Evolutionary conservation across 2,888 invertebrate genomes (phyloP).

Genomic region (Parnassius apollo): DNA sequence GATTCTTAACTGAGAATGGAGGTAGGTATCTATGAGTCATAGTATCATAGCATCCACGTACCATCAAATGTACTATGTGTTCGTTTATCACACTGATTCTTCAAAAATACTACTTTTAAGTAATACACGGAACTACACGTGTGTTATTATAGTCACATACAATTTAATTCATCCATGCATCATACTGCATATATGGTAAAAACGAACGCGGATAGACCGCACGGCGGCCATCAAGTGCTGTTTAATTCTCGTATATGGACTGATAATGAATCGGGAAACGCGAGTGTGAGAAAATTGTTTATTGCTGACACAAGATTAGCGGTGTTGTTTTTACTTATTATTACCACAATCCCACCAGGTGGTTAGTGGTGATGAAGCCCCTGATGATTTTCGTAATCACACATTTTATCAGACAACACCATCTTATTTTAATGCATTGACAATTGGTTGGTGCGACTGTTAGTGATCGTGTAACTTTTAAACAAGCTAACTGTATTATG

Average conservation of each 20-base stretch:
- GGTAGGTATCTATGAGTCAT: no score
- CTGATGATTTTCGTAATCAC: constrained; percentile 9
- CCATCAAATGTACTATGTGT: no score
- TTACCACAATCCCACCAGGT: no score
- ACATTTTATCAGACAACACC: background rate
- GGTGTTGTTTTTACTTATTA: no score
- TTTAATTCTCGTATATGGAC: constrained; percentile 17
- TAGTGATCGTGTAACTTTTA: no score
- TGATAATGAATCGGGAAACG: constrained; percentile 30
- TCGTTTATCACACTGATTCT: no score
- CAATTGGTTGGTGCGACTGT: no score
- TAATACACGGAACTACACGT: constrained; percentile 18
- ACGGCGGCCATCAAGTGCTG: constrained; percentile 35
- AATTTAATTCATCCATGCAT: constrained; percentile 24
- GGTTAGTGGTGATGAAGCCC: no score
- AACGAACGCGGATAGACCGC: constrained; percentile 33
- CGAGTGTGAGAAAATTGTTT: constrained; percentile 38
- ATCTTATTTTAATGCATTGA: background rate
- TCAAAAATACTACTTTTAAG: background rate
- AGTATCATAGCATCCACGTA: no score
- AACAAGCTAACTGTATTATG: no score
- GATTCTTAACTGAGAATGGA: no score
- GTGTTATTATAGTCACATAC: background rate
- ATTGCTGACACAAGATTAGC: constrained; percentile 30
- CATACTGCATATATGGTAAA: constrained; percentile 28